Evolutionary conservation across 2,888 invertebrate species (phyloP).

Genomic region (Scaptomyza tumidula): DNA sequence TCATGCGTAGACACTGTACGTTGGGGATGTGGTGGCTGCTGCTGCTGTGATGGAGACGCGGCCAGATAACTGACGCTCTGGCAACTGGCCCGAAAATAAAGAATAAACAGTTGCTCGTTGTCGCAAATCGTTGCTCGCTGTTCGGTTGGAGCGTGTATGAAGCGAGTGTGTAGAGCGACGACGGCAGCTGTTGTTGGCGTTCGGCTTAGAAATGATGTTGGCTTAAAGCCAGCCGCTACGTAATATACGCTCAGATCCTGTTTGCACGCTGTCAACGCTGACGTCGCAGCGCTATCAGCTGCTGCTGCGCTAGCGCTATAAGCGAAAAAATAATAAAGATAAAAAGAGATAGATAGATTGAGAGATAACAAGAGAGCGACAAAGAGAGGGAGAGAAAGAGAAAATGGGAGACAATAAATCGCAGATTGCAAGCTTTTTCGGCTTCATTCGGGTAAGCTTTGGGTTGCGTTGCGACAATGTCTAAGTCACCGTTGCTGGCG

Average conservation of each 20-base stretch:
- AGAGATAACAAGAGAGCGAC: conserved; percentile 8
- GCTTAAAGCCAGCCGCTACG: conserved; percentile 81
- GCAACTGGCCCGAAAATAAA: conserved; percentile 33
- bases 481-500: conserved; percentile 19
- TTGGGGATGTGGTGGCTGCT: conserved; percentile 22
- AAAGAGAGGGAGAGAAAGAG: conserved; percentile 1
- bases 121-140: conserved; percentile 49
- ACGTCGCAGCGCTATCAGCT: conserved; percentile 12
- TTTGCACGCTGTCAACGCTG: conserved; percentile 73
- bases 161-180: conserved; percentile 34
- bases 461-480: conserved; percentile 3
- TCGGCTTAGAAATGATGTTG: conserved; percentile 81
- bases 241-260: conserved; percentile 83
- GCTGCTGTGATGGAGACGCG: conserved; percentile 46
- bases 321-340: conserved; percentile 7
- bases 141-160: conserved; percentile 31
- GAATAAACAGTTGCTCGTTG: conserved; percentile 57
- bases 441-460: conserved; percentile 25
- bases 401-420: conserved; percentile 24
- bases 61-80: conserved; percentile 60
- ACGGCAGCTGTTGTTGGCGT: conserved; percentile 65
- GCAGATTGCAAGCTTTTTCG: conserved; percentile 44
- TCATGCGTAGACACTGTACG: background rate
- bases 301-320: conserved; percentile 16
- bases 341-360: conserved; percentile 1